Base-by-base conservation (phyloP, 2,113 vertebrate genomes). In the Ceyx cyanopectus region DNA sequence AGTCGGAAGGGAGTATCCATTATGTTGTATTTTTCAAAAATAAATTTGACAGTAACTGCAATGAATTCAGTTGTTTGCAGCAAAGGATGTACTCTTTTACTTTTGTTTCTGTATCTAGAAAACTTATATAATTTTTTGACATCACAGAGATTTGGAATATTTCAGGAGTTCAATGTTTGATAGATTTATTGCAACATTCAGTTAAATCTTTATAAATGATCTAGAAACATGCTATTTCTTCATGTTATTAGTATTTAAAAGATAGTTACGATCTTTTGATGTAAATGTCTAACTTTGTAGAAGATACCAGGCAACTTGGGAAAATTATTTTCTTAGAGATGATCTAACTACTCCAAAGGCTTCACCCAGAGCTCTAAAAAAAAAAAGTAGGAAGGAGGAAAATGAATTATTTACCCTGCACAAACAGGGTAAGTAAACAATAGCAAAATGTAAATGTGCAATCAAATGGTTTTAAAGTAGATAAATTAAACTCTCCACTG, bases 1-100 rank as follows among this genome's bases (percentile, higher is more conserved):
- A 58, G 21, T 17, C 26, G 24, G 24, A 50, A 73, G 9, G 19
- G 17, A n/a, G 4, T 15, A 21, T 46, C n/a, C 6, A 43, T 66
- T 8, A 41, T 0, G 0, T 32, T 70, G 29, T 19, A 77, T 69
- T 72, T 67, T 20, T 37, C 1, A 75, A 22, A 80, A 54, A 21
- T 20, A 32, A 20, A 26, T 40, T 14, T 70, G 40, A 6, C n/a
- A 19, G 18, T 62, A 56, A 22, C 7, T n/a, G 53, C 32, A 18
- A 48, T 67, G 18, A 85, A 76, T 54, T 77, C 27, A 27, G 4
- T 37, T 63, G 7, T 27, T 87, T 89, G 26, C 70, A 83, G 68
- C 40, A 30, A 48, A 79, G 3, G 12, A 37, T 68, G 10, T 46
- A 10, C 22, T 60, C 7, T 53, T 90, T 80, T 30, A 72, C 46